Conservation (phyloP, 2,888 invertebrate genomes). For the Globia sparganii region DNA sequence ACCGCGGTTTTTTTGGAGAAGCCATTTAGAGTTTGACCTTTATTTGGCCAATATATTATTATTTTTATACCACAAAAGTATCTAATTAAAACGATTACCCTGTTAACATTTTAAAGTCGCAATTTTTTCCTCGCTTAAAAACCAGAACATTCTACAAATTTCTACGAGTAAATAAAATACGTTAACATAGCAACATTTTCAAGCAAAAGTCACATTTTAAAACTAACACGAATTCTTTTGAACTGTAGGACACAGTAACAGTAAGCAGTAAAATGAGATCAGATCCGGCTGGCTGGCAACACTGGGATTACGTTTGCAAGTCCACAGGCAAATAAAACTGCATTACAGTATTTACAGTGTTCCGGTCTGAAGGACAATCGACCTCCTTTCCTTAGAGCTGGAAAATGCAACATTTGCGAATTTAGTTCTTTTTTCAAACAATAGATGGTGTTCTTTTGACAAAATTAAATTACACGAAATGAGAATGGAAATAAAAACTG, state of each 20-base stretch:
- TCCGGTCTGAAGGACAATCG: conserved; percentile 50
- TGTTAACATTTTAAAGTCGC: neutral
- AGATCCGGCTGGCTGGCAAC: conserved; percentile 44
- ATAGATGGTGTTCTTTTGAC: conserved; percentile 32
- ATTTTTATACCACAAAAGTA: neutral
- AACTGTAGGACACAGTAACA: conserved; percentile 6
- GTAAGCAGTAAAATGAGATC: conserved; percentile 44
- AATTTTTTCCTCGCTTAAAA: too few relatives aligned
- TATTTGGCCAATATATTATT: neutral
- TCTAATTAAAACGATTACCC: neutral
- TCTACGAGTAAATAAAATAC: too few relatives aligned
- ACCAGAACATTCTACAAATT: neutral
- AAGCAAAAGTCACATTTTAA: conserved; percentile 14
- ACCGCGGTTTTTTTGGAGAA: neutral
- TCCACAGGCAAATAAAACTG: conserved; percentile 54
- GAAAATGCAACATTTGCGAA: conserved; percentile 33
- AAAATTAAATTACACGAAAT: neutral
- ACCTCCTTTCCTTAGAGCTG: conserved; percentile 38
- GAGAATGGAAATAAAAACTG: neutral
- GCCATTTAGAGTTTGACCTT: neutral
- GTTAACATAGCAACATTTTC: neutral
- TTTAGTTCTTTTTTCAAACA: conserved; percentile 46
- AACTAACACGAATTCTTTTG: conserved; percentile 25
- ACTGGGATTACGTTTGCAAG: conserved; percentile 45
- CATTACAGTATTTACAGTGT: conserved; percentile 50